Conservation (phyloP, 2,113 vertebrate genomes). For the Ammodytes dubius region DNA sequence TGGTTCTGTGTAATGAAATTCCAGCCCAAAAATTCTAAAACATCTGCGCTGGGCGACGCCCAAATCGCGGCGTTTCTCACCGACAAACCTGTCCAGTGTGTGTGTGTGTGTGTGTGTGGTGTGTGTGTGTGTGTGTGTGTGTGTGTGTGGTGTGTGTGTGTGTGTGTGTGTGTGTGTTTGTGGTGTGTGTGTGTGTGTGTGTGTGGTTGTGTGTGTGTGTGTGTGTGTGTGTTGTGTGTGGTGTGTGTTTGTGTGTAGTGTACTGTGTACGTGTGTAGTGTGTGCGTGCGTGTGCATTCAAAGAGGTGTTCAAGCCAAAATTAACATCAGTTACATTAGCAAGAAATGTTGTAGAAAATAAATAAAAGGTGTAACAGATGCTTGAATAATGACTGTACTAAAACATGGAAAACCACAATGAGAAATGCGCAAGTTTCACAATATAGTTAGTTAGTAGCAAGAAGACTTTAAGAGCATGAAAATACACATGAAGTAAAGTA, state of each 20-base stretch:
- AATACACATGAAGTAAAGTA: no score
- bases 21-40: background rate
- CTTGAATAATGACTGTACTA: background rate
- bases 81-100: slow-evolving; percentile 18
- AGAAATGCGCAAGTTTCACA: no score
- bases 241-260: background rate
- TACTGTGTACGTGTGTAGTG: background rate
- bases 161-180: background rate
- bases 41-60: slow-evolving; percentile 35
- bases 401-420: background rate
- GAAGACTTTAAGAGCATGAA: no score
- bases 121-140: background rate
- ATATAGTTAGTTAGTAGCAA: no score
- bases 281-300: background rate
- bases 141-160: background rate
- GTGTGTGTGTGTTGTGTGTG: background rate
- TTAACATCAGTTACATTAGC: slow-evolving; percentile 8
- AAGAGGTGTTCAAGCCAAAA: slow-evolving; percentile 20
- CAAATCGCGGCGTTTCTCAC: slow-evolving; percentile 30
- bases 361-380: background rate
- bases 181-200: background rate
- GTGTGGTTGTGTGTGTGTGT: background rate
- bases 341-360: slow-evolving; percentile 6
- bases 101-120: background rate
- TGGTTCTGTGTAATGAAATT: background rate